These are phyloP conservation scores for Mionectes olivaceus DNA, from an alignment of 2,797 vertebrate genomes.

Conservation along the genomic window DNA sequence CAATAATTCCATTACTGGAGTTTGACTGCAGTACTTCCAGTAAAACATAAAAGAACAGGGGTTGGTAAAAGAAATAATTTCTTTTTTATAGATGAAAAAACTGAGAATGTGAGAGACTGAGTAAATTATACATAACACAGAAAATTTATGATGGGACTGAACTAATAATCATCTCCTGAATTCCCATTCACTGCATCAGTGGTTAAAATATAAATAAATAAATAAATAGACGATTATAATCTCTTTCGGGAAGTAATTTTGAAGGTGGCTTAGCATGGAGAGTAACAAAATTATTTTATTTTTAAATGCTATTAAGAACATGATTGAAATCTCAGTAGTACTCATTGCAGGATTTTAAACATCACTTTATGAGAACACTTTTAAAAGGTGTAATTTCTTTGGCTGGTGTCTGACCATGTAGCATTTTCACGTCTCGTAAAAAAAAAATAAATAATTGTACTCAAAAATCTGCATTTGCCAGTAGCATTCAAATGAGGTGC, in stretches of 20 bases:
- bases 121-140: not conserved
- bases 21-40: not conserved
- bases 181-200: not conserved
- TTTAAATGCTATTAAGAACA: not conserved
- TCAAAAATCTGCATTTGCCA: not conserved
- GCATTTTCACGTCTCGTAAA: not conserved
- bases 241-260: not conserved
- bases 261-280: not conserved
- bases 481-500: slow-evolving; percentile 5
- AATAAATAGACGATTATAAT: not conserved
- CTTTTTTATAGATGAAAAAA: not conserved
- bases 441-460: slow-evolving; percentile 4
- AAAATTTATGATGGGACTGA: not conserved
- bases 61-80: not conserved
- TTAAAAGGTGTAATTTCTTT: not conserved
- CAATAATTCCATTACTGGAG: not conserved
- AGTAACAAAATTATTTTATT: not conserved
- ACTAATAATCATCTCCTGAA: not conserved
- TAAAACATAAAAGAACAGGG: not conserved
- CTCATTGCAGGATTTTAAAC: not conserved
- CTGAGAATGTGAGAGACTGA: not conserved
- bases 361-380: not conserved
- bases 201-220: not conserved
- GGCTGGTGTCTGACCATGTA: not conserved
- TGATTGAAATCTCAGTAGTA: not conserved